Evolutionary conservation across 1,140 invertebrate species (phyloP).

Genomic region (Gyrodactylus salaris): DNA sequence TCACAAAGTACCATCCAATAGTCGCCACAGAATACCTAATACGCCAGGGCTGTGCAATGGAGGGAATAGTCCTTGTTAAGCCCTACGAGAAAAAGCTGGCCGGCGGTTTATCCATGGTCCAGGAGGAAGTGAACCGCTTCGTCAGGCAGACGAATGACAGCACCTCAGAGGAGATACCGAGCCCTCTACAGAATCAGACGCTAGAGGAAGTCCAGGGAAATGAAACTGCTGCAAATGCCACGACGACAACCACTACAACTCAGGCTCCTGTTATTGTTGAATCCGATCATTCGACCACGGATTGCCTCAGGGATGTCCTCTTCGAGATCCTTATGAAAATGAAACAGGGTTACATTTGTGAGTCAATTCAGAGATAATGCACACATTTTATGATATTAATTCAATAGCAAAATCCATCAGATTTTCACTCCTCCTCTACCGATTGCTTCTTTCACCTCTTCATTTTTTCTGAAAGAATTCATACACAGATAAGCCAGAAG

Average conservation of each 20-base stretch:
- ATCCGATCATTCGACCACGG: background rate
- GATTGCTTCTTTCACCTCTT: background rate
- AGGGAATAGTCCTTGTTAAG: background rate
- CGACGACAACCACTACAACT: background rate
- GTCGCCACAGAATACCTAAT: background rate
- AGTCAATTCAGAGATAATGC: too few relatives aligned
- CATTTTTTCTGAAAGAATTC: background rate
- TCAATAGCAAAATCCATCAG: too few relatives aligned
- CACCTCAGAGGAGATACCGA: too few relatives aligned
- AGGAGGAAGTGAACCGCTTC: background rate
- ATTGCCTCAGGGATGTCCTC: background rate
- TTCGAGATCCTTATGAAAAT: background rate
- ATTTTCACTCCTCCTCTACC: background rate
- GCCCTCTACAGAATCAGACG: background rate
- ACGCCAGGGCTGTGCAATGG: background rate
- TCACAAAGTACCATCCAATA: background rate
- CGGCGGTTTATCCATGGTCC: too few relatives aligned
- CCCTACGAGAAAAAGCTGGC: too few relatives aligned
- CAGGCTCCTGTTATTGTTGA: background rate
- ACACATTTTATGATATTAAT: too few relatives aligned
- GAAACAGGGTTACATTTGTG: background rate
- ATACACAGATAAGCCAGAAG: too few relatives aligned
- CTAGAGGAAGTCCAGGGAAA: too few relatives aligned
- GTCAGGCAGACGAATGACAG: background rate
- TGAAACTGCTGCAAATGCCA: background rate